Evolutionary conservation across 2,113 vertebrate genomes (phyloP), one percentile per base, ranked within the genome.

Genomic region (Podocnemis expansa): DNA sequence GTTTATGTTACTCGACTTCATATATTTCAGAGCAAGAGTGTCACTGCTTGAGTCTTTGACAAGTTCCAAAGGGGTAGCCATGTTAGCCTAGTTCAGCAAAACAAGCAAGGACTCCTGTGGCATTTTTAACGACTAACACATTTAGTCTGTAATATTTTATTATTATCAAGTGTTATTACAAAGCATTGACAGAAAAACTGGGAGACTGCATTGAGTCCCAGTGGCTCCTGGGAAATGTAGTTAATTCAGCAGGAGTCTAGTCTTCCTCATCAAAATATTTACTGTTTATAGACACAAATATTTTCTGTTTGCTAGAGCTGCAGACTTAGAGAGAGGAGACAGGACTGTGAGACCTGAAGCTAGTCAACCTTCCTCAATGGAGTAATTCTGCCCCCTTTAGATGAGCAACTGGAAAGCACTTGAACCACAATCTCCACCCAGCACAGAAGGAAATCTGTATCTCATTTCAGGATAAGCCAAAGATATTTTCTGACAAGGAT

Each of bases 351-450:
- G 52, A 93, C 90, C 54, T 14, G 41, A 84, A 29, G 56, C 14
- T 43, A 5, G 29, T 41, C 10, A 6, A 7, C 0, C n/a, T 6
- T 93, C 67, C 95, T 88, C 3, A 78, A 93, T 97, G 93, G 96
- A 97, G 94, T 90, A 87, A 94, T 80, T 96, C 82, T 97, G 96
- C 97, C 97, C 96, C 80, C 97, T 1, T 90, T 96, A 95, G 97
- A 96, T 85, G 90, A 95, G 97, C 93, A 92, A 78, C 78, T 0
- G 88, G 90, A 97, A 93, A 97, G 88, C 96, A 93, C 63, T 0
- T 19, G 95, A 91, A 73, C 78, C 87, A 84, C 85, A 67, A 58
- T 84, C 47, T 45, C 0, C 6, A 89, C 14, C 84, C 51, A 56
- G 73, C 29, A 0, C 43, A 3, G 29, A 80, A 83, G 38, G 8